Percentiles rank a stretch among this genome's conserved stretches.
These are phyloP conservation scores for Acrobeloides nanus DNA, from an alignment of 2,888 invertebrate genomes.

Conservation along the genomic window DNA sequence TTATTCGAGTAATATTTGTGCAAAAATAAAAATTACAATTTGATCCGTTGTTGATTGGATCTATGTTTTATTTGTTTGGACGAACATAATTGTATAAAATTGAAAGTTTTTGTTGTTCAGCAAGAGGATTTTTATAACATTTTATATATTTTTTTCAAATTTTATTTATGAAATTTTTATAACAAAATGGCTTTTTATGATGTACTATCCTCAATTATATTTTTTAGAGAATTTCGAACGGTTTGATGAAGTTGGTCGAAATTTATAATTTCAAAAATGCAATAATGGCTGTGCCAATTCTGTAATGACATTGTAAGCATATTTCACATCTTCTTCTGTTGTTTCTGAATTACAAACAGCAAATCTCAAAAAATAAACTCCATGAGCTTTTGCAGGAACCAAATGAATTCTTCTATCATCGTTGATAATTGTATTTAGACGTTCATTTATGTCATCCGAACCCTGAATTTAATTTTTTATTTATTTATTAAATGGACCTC, in stretches of 20 bases:
- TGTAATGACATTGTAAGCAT: slow-evolving; percentile 55
- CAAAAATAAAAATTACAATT: no score
- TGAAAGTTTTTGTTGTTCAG: no score
- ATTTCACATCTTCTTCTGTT: slow-evolving; percentile 53
- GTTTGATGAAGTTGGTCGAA: not conserved
- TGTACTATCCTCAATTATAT: not conserved
- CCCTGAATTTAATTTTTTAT: slow-evolving; percentile 7
- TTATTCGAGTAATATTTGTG: no score
- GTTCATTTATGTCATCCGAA: slow-evolving; percentile 54
- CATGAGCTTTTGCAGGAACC: slow-evolving; percentile 56
- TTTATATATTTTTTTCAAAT: no score
- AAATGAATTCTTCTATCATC: slow-evolving; percentile 58
- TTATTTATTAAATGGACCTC: not conserved
- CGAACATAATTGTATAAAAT: no score
- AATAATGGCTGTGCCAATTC: no score
- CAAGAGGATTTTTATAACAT: no score
- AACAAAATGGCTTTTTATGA: not conserved
- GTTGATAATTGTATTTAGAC: slow-evolving; percentile 56
- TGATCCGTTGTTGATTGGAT: no score
- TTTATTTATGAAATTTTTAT: no score
- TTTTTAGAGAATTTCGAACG: not conserved
- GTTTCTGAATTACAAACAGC: slow-evolving; percentile 56
- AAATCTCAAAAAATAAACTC: slow-evolving; percentile 56
- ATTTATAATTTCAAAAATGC: not conserved
- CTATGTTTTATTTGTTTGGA: no score